Evolutionary conservation across 2,888 invertebrate genomes (phyloP).

Genomic region (Melangyna quadrimaculata): DNA sequence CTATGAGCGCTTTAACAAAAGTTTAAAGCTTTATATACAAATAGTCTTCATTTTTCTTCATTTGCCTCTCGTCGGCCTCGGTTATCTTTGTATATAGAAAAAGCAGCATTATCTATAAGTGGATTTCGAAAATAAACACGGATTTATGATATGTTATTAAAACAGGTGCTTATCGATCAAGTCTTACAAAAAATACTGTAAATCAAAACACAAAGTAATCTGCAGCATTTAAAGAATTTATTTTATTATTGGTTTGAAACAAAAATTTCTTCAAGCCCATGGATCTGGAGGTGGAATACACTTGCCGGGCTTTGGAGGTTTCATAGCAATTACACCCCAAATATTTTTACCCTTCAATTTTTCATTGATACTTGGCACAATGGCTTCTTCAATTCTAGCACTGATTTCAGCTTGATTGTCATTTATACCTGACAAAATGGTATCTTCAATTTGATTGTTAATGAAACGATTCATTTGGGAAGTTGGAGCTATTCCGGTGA

Average conservation of each 20-base stretch:
- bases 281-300: constrained; percentile 77
- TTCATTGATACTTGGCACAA: constrained; percentile 76
- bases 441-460: constrained; percentile 75
- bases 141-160: not conserved
- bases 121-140: not conserved
- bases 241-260: not conserved
- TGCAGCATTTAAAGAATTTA: not conserved
- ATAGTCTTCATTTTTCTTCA: not conserved
- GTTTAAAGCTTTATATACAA: not conserved
- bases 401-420: constrained; percentile 75
- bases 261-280: constrained; percentile 76
- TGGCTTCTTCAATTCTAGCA: constrained; percentile 74
- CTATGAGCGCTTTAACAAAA: not conserved
- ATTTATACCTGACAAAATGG: constrained; percentile 74
- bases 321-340: constrained; percentile 55
- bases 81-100: not conserved
- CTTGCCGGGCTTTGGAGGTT: constrained; percentile 35
- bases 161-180: not conserved
- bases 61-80: too few species aligned
- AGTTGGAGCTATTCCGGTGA: constrained; percentile 76
- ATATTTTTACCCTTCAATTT: constrained; percentile 75
- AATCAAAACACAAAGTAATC: constrained; percentile 9
- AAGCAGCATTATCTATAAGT: not conserved
- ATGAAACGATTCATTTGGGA: constrained; percentile 74
- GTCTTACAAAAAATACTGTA: not conserved